A percentile compares a stretch with the other conserved stretches of the same genome.
phyloP scores from a whole-genome alignment of 2,888 invertebrate species.

The Andrena flavipes region DNA sequence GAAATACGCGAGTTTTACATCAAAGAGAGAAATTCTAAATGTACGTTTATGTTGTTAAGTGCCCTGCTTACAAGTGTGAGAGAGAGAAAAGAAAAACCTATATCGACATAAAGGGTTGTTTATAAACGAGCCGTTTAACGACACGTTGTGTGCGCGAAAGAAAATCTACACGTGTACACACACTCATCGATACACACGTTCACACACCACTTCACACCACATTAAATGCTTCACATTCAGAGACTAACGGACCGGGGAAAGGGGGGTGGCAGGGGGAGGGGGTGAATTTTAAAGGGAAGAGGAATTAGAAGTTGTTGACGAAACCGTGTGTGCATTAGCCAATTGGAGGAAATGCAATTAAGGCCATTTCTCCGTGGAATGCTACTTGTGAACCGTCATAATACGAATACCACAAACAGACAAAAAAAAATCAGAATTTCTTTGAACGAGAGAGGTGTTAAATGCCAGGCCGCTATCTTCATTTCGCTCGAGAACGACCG shows the following conservation, averaged over 20 bases:
- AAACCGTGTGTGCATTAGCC: slow-evolving; percentile 58
- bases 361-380: slow-evolving; percentile 34
- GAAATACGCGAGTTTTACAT: slow-evolving; percentile 59
- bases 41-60: slow-evolving; percentile 70
- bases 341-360: slow-evolving; percentile 32
- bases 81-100: slow-evolving; percentile 21
- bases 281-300: slow-evolving; percentile 11
- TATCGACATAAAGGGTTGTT: slow-evolving; percentile 34
- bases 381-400: slow-evolving; percentile 47
- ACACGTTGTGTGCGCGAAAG: slow-evolving; percentile 50
- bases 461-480: slow-evolving; percentile 40
- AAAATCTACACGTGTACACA: slow-evolving; percentile 49
- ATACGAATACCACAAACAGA: slow-evolving; percentile 6
- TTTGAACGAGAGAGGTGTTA: background rate
- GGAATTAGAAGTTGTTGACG: slow-evolving; percentile 45
- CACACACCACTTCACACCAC: slow-evolving; percentile 45
- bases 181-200: slow-evolving; percentile 49
- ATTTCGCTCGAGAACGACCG: slow-evolving; percentile 47
- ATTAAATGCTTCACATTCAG: slow-evolving; percentile 46
- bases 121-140: slow-evolving; percentile 36
- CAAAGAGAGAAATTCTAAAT: slow-evolving; percentile 67
- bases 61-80: slow-evolving; percentile 55
- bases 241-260: slow-evolving; percentile 12
- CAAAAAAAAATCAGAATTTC: background rate
- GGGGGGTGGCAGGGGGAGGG: slow-evolving; percentile 6